These are phyloP conservation scores for Diabrotica balteata DNA, from an alignment of 2,888 invertebrate genomes.

Conservation along the genomic window DNA sequence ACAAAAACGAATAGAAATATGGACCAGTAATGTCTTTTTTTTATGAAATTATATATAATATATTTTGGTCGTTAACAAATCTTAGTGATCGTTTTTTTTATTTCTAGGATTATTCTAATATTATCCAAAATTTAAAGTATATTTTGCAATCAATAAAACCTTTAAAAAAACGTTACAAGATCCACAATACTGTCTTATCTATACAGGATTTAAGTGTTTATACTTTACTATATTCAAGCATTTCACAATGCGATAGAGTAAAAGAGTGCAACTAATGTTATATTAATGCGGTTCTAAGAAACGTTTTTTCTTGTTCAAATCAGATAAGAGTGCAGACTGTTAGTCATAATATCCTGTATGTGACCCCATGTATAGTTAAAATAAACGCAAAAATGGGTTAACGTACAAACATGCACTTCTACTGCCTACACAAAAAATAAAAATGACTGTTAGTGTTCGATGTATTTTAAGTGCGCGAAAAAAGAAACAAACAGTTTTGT, in stretches of 20 bases:
- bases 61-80: too few species aligned
- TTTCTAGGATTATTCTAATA: too few species aligned
- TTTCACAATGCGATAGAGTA: slow-evolving; percentile 3
- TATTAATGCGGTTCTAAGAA: slow-evolving; percentile 24
- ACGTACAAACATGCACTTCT: slow-evolving; percentile 33
- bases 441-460: slow-evolving; percentile 33
- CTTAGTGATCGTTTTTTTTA: too few species aligned
- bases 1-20: too few species aligned
- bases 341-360: slow-evolving; percentile 30
- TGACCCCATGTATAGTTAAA: slow-evolving; percentile 29
- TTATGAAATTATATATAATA: too few species aligned
- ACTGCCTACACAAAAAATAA: slow-evolving; percentile 33
- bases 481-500: slow-evolving; percentile 27
- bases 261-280: slow-evolving; percentile 16
- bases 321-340: slow-evolving; percentile 25
- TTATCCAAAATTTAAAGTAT: too few species aligned
- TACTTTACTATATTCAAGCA: background rate
- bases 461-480: slow-evolving; percentile 36
- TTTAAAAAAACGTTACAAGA: too few species aligned
- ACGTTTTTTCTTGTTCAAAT: slow-evolving; percentile 14
- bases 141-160: too few species aligned
- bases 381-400: slow-evolving; percentile 42
- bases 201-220: too few species aligned
- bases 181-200: too few species aligned
- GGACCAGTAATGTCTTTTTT: too few species aligned